phyloP scores from a whole-genome alignment of 2,888 invertebrate species.

The Byasa hedistus region DNA sequence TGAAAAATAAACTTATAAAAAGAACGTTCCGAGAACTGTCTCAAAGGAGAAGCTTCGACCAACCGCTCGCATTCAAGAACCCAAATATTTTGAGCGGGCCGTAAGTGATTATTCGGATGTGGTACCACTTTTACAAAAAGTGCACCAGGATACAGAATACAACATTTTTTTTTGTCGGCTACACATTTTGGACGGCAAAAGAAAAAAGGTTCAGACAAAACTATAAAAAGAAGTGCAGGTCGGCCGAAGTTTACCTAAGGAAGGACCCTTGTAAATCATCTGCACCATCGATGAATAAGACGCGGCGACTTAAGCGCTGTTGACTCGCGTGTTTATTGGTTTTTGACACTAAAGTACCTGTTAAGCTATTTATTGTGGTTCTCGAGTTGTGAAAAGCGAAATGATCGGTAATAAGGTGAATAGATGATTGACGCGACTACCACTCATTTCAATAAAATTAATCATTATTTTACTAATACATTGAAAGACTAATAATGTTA shows the following conservation, averaged over 20 bases:
- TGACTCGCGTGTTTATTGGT: constrained; percentile 76
- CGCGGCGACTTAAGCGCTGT: constrained; percentile 68
- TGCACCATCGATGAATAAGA: constrained; percentile 69
- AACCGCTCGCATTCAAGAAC: constrained; percentile 65
- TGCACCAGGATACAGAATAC: constrained; percentile 75
- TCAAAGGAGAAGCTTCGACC: constrained; percentile 64
- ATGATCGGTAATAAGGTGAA: constrained; percentile 27
- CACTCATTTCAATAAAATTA: too few relatives aligned
- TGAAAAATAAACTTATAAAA: constrained; percentile 42
- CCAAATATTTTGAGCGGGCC: constrained; percentile 77
- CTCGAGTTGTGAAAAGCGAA: constrained; percentile 47
- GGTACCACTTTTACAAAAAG: constrained; percentile 76
- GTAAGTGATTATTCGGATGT: constrained; percentile 79
- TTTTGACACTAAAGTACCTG: constrained; percentile 72
- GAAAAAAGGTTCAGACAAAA: constrained; percentile 73
- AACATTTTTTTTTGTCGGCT: constrained; percentile 68
- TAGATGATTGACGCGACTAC: not conserved
- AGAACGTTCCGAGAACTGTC: constrained; percentile 62
- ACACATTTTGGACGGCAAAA: constrained; percentile 72
- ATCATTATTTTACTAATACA: not conserved
- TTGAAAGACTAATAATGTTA: not conserved
- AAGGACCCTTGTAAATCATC: constrained; percentile 80
- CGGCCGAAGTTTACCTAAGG: constrained; percentile 76
- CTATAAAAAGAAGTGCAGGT: constrained; percentile 77
- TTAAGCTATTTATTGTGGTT: constrained; percentile 67